Evolutionary conservation across 2,888 invertebrate genomes (phyloP).

Genomic region (Pollenia amentaria): DNA sequence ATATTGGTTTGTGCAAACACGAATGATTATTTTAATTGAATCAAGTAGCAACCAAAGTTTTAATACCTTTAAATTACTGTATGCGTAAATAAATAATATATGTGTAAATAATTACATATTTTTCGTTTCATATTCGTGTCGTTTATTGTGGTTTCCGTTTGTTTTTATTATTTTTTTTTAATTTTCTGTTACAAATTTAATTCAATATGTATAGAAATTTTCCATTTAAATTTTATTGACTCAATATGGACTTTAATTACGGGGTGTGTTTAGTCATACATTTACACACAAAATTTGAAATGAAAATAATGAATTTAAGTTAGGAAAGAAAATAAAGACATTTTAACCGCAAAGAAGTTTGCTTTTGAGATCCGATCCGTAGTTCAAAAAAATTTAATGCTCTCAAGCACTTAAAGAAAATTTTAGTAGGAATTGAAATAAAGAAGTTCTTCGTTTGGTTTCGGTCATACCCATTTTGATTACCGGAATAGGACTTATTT

Average conservation of each 20-base stretch:
- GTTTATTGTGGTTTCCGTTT: constrained; percentile 31
- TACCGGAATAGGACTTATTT: too few relatives aligned
- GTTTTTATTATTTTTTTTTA: not conserved
- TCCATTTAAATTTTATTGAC: constrained; percentile 19
- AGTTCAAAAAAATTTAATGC: too few relatives aligned
- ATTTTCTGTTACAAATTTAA: constrained; percentile 17
- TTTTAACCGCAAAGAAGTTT: too few relatives aligned
- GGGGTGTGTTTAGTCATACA: constrained; percentile 15
- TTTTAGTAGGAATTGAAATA: too few relatives aligned
- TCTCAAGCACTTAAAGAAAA: too few relatives aligned
- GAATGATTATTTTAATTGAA: too few relatives aligned
- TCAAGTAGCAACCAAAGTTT: not conserved
- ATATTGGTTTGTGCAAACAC: too few relatives aligned
- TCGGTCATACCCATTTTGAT: too few relatives aligned
- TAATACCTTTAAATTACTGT: constrained; percentile 34
- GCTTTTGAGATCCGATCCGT: too few relatives aligned
- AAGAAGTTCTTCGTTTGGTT: too few relatives aligned
- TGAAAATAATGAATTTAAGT: not conserved
- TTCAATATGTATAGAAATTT: constrained; percentile 22
- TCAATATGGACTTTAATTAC: constrained; percentile 21
- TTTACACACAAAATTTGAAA: not conserved
- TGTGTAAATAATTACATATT: constrained; percentile 30
- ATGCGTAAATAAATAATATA: constrained; percentile 28
- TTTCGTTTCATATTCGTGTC: constrained; percentile 24
- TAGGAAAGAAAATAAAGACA: not conserved